phyloP scores from a whole-genome alignment of 2,888 invertebrate species.

The Xiphydria camelus region DNA sequence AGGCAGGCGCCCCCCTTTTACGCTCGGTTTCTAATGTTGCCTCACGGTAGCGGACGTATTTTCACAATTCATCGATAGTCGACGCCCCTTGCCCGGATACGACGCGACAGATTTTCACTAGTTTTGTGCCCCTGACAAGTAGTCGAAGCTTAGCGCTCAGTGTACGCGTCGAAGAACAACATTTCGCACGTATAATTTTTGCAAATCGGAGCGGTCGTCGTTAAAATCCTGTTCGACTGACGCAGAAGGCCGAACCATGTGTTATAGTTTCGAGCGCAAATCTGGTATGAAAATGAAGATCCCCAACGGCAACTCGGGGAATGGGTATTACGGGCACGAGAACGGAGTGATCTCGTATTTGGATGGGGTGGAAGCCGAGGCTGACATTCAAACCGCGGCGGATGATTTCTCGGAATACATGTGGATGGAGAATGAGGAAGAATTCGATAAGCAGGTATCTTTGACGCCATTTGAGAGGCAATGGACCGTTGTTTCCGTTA shows the following conservation, averaged over 20 bases:
- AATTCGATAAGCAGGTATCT: slow-evolving; percentile 84
- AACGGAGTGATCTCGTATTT: slow-evolving; percentile 47
- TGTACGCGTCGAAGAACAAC: no score
- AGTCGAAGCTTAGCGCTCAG: no score
- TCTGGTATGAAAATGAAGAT: slow-evolving; percentile 57
- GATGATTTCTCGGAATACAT: slow-evolving; percentile 87
- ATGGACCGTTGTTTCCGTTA: slow-evolving; percentile 5
- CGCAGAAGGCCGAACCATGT: no score
- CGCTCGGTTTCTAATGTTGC: slow-evolving; percentile 15
- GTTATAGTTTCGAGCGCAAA: slow-evolving; percentile 24
- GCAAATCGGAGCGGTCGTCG: slow-evolving; percentile 5
- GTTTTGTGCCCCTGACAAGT: no score
- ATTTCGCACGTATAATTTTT: slow-evolving; percentile 3
- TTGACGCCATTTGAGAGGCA: not conserved
- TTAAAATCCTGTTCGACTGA: no score
- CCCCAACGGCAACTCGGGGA: slow-evolving; percentile 53
- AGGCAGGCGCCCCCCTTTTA: slow-evolving; percentile 1
- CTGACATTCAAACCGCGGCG: slow-evolving; percentile 59
- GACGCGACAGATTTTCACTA: no score
- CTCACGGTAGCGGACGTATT: not conserved
- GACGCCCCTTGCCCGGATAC: not conserved
- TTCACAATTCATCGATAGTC: not conserved
- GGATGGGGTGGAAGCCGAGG: slow-evolving; percentile 47
- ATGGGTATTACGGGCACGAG: slow-evolving; percentile 56
- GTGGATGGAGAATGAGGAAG: slow-evolving; percentile 95